Conservation (phyloP, 2,888 invertebrate species). For the Drosophila longiperda region DNA sequence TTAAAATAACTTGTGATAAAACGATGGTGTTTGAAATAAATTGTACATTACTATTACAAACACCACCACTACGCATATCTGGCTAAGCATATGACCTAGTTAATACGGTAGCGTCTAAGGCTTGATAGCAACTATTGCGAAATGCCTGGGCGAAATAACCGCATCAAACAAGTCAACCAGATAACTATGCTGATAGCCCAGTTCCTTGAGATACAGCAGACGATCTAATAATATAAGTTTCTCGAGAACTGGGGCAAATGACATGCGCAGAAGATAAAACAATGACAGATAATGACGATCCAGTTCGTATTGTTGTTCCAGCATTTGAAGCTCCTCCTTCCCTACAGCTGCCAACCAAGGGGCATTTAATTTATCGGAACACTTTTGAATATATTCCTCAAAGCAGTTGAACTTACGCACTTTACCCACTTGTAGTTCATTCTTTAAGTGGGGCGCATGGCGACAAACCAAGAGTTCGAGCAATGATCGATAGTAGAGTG, state of each 20-base stretch:
- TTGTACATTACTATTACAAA: not conserved
- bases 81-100: not conserved
- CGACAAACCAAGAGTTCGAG: slow-evolving; percentile 88
- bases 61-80: not conserved
- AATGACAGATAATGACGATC: slow-evolving; percentile 88
- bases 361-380: slow-evolving; percentile 87
- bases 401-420: slow-evolving; percentile 88
- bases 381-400: slow-evolving; percentile 89
- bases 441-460: slow-evolving; percentile 83
- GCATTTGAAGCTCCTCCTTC: slow-evolving; percentile 85
- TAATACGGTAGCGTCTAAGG: not conserved
- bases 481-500: slow-evolving; percentile 91
- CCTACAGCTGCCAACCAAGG: slow-evolving; percentile 82
- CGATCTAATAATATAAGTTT: slow-evolving; percentile 93
- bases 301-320: slow-evolving; percentile 84
- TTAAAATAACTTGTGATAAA: not conserved
- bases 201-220: slow-evolving; percentile 90
- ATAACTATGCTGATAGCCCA: slow-evolving; percentile 86
- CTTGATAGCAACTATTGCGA: slow-evolving; percentile 79
- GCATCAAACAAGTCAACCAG: slow-evolving; percentile 94
- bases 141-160: slow-evolving; percentile 90
- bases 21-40: not conserved
- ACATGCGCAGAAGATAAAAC: slow-evolving; percentile 91
- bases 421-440: slow-evolving; percentile 87
- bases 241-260: slow-evolving; percentile 92